Evolutionary conservation across 2,888 invertebrate species (phyloP), one percentile per base, ranked within the genome.

Genomic region (Ernsta delagoae): DNA sequence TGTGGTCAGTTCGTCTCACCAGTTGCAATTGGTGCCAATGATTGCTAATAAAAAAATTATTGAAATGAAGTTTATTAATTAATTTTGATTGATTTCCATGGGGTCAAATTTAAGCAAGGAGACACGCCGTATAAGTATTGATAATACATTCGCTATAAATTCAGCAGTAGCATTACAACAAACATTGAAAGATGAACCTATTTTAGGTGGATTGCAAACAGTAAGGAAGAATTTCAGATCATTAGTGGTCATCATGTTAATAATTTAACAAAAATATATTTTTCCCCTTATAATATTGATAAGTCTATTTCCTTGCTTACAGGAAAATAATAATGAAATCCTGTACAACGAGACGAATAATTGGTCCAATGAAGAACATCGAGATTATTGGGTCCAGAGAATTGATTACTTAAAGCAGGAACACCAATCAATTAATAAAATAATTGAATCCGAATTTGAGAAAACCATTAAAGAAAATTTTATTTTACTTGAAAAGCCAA

Each of bases 51-150:
- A 24, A 24, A 24, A 24, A 24, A 24, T 24, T 24, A 24, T 24
- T 24, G 24, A 24, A 24, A 24, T 24, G 24, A 24, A 24, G 24
- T 24, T 24, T 24, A 24, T 24, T 24, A 24, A 41, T 8, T 7
- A 8, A 41, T 8, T 41, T 41, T 41, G 3, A 41, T 41, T 41
- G n/a, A 31, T 43, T 43, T 41, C 11, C 11, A 41, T 92, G 92
- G 92, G 91, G 61, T 81, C 79, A 70, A 72, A 84, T 72, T 71
- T 79, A 62, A 88, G 85, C 74, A 88, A 78, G 77, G 86, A 90
- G 74, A 87, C 90, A 45, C 83, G 91, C 73, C 84, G 89, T 59
- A 87, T 92, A 43, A 91, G 89, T 84, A 90, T 92, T 81, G 86
- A 91, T 74, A 92, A 92, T 72, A 88, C 80, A 31, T 84, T 89